A percentile compares a stretch with the other conserved stretches of the same genome.
Conservation (phyloP, 2,888 invertebrate genomes). For the Lithosia quadra region DNA sequence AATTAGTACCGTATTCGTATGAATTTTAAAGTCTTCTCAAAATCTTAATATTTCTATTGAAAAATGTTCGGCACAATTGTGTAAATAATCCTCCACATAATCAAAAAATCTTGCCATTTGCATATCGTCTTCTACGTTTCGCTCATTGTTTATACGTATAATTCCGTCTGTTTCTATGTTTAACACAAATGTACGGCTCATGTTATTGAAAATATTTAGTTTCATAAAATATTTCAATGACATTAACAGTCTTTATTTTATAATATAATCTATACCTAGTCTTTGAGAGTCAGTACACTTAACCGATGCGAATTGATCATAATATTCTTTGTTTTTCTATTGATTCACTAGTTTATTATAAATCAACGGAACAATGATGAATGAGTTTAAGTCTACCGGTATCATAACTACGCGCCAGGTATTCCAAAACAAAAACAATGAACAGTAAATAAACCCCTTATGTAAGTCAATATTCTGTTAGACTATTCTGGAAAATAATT, state of each 20-base stretch:
- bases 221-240: conserved; percentile 11
- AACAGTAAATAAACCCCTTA: conserved; percentile 44
- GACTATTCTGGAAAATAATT: conserved; percentile 27
- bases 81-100: conserved; percentile 35
- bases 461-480: conserved; percentile 27
- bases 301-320: conserved; percentile 25
- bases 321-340: conserved; percentile 50
- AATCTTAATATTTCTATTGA: conserved; percentile 19
- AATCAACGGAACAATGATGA: conserved; percentile 59
- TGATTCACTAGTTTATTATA: conserved; percentile 56
- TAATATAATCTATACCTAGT: background rate
- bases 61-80: conserved; percentile 35
- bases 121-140: conserved; percentile 35
- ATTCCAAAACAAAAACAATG: conserved; percentile 63
- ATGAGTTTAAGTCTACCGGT: conserved; percentile 52
- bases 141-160: conserved; percentile 20
- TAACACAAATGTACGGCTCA: conserved; percentile 10
- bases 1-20: conserved; percentile 19
- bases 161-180: conserved; percentile 35
- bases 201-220: conserved; percentile 13
- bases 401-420: conserved; percentile 52
- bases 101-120: conserved; percentile 48
- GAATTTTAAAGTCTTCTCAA: conserved; percentile 15
- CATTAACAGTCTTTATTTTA: conserved; percentile 6
- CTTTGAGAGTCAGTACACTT: background rate